phyloP scores from a whole-genome alignment of 2,797 vertebrate genomes.

The Spinus pinus region DNA sequence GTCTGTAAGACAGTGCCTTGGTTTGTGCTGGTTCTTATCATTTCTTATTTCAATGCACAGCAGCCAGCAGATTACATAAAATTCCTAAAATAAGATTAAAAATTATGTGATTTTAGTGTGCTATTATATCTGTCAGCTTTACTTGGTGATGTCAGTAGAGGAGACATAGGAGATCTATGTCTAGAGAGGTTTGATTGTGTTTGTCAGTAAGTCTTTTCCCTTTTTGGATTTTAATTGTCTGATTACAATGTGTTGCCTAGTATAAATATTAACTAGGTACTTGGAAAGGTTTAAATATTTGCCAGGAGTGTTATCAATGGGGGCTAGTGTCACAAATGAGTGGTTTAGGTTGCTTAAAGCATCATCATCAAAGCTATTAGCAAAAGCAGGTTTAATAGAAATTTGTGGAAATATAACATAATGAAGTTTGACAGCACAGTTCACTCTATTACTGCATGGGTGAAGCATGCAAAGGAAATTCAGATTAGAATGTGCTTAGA shows the following conservation, averaged over 20 bases:
- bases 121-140: not conserved
- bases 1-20: not conserved
- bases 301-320: not conserved
- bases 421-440: not conserved
- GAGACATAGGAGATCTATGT: not conserved
- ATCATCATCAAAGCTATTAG: not conserved
- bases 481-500: not conserved
- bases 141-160: not conserved
- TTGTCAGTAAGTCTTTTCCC: not conserved
- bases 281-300: not conserved
- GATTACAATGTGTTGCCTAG: not conserved
- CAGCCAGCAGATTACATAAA: not conserved
- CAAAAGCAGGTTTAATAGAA: not conserved
- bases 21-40: not conserved
- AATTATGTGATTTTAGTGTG: not conserved
- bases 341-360: not conserved
- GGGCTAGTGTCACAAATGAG: not conserved
- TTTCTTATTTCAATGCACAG: not conserved
- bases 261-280: not conserved
- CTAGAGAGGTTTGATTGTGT: not conserved
- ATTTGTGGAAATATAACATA: not conserved
- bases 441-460: not conserved
- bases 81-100: not conserved
- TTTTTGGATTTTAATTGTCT: not conserved
- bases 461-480: not conserved